Percentiles rank a stretch among this genome's conserved stretches.
These are phyloP conservation scores for Taphrorychus bicolor DNA, from an alignment of 2,888 invertebrate species.

Conservation along the genomic window DNA sequence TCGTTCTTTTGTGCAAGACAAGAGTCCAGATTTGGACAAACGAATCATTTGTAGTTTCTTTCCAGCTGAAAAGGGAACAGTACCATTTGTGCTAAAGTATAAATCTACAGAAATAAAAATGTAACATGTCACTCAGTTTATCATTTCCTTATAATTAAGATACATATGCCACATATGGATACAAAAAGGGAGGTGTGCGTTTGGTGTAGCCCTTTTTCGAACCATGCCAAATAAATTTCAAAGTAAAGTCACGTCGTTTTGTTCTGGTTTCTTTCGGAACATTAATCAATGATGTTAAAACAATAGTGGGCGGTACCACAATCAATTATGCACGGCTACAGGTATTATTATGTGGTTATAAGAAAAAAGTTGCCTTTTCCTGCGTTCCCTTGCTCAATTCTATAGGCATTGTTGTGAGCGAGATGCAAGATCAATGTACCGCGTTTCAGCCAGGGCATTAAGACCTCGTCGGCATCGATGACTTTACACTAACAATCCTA, in stretches of 20 bases:
- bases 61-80: too few relatives aligned
- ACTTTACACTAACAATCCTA: too few relatives aligned
- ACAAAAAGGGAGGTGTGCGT: slow-evolving; percentile 1
- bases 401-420: slow-evolving; percentile 37
- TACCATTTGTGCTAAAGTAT: too few relatives aligned
- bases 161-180: too few relatives aligned
- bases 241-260: slow-evolving; percentile 23
- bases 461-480: too few relatives aligned
- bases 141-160: too few relatives aligned
- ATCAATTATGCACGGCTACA: slow-evolving; percentile 57
- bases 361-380: slow-evolving; percentile 32
- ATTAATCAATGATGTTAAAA: slow-evolving; percentile 60
- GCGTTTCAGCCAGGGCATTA: neutral
- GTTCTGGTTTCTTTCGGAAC: slow-evolving; percentile 52
- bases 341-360: slow-evolving; percentile 55
- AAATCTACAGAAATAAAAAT: too few relatives aligned
- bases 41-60: too few relatives aligned
- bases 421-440: slow-evolving; percentile 8
- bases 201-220: neutral
- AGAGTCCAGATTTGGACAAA: too few relatives aligned
- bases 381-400: slow-evolving; percentile 31
- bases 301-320: slow-evolving; percentile 60
- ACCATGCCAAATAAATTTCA: neutral
- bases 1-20: too few relatives aligned
- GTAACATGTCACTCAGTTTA: too few relatives aligned